These are phyloP conservation scores for Cryptocheilus praepositus DNA, from an alignment of 2,888 invertebrate species.

Conservation along the genomic window DNA sequence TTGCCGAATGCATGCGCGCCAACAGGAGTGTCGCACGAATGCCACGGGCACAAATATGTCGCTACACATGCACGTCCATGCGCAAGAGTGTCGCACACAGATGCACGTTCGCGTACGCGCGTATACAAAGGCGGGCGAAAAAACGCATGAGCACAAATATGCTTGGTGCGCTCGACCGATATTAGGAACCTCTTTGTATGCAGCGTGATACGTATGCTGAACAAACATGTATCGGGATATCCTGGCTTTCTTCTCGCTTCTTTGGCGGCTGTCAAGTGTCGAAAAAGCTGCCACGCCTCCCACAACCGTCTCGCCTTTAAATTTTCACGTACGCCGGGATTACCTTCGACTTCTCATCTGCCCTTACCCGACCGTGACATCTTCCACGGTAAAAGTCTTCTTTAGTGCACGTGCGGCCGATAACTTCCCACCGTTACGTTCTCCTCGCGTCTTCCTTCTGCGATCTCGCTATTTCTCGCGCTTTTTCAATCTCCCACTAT, in stretches of 20 bases:
- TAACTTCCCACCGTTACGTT: slow-evolving; percentile 24
- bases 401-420: slow-evolving; percentile 51
- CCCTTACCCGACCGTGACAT: slow-evolving; percentile 3
- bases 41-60: background rate
- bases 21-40: no score
- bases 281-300: slow-evolving; percentile 6
- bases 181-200: slow-evolving; percentile 65
- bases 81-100: no score
- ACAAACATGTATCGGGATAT: slow-evolving; percentile 41
- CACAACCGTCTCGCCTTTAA: slow-evolving; percentile 32
- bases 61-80: background rate
- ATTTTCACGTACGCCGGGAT: slow-evolving; percentile 29
- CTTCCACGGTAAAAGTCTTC: background rate
- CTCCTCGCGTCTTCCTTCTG: slow-evolving; percentile 10
- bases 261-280: slow-evolving; percentile 22
- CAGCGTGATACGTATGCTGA: slow-evolving; percentile 57
- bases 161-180: slow-evolving; percentile 46
- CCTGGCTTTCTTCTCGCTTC: slow-evolving; percentile 30
- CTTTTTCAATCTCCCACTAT: background rate
- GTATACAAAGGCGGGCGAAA: background rate
- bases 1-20: slow-evolving; percentile 5
- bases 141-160: slow-evolving; percentile 1
- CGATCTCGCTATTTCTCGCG: slow-evolving; percentile 9
- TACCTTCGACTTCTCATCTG: slow-evolving; percentile 17
- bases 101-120: background rate